phyloP scores from a whole-genome alignment of 2,888 invertebrate genomes.

The Marronus borbonicus region DNA sequence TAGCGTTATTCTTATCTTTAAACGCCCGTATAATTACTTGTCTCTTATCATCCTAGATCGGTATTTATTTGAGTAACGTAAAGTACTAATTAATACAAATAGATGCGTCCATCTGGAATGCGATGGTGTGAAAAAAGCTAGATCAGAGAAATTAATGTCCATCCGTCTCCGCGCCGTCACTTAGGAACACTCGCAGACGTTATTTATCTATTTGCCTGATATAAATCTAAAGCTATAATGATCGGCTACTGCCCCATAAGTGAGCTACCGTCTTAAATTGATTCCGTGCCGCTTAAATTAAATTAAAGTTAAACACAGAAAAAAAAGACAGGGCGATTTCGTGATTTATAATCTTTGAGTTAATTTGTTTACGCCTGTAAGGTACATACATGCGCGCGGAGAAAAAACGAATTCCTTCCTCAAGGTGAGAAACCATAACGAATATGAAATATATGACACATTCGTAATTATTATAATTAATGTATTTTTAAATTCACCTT shows the following conservation, averaged over 20 bases:
- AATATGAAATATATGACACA: constrained; percentile 20
- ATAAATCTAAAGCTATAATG: constrained; percentile 30
- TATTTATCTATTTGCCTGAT: constrained; percentile 23
- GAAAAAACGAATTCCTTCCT: constrained; percentile 23
- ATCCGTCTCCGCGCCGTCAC: neutral
- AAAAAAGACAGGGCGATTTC: constrained; percentile 3
- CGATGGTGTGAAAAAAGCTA: constrained; percentile 15
- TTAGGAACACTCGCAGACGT: neutral
- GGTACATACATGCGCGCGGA: neutral
- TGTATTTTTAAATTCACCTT: constrained; percentile 38
- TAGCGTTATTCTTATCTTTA: constrained; percentile 51
- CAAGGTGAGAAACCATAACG: constrained; percentile 32
- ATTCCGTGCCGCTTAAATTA: constrained; percentile 30
- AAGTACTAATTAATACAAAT: constrained; percentile 41
- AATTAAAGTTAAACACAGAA: constrained; percentile 7
- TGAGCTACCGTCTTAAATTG: constrained; percentile 28
- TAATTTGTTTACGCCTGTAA: constrained; percentile 34
- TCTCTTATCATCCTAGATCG: constrained; percentile 35
- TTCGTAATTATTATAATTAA: constrained; percentile 32
- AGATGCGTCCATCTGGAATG: neutral
- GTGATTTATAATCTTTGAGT: constrained; percentile 29
- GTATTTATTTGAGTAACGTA: constrained; percentile 41
- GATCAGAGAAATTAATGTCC: constrained; percentile 29
- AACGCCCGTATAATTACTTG: constrained; percentile 55
- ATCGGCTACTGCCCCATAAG: constrained; percentile 23